These are phyloP conservation scores for Oikopleura albicans DNA, from an alignment of 23 tunicate genomes.

Conservation along the genomic window DNA sequence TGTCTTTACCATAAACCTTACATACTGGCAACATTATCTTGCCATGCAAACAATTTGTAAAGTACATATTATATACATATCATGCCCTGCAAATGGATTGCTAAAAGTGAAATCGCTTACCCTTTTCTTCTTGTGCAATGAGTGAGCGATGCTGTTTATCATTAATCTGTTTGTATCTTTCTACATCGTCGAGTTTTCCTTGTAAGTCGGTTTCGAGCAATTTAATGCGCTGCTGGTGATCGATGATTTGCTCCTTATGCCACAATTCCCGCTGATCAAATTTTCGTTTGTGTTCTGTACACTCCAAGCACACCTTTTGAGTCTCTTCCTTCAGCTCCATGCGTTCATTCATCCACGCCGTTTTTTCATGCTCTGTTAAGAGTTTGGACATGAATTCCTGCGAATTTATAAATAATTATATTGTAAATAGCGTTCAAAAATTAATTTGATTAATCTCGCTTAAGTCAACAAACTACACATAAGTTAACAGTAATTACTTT, in stretches of 20 bases:
- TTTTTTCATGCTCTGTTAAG: neutral
- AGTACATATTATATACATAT: too few relatives aligned
- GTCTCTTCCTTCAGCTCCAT: neutral
- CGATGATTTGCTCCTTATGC: neutral
- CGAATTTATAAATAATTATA: neutral
- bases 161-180: conserved; percentile 28
- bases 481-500: too few relatives aligned
- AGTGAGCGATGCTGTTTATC: conserved; percentile 17
- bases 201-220: neutral
- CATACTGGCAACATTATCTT: too few relatives aligned
- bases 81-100: too few relatives aligned
- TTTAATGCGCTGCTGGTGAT: neutral
- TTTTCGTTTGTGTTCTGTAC: neutral
- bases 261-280: neutral
- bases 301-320: neutral
- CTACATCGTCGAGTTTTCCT: conserved; percentile 1
- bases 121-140: conserved; percentile 20
- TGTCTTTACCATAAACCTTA: too few relatives aligned
- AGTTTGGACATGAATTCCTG: neutral
- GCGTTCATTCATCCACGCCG: neutral
- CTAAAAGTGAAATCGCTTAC: too few relatives aligned
- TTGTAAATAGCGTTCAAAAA: too few relatives aligned
- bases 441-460: too few relatives aligned
- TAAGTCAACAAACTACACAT: too few relatives aligned
- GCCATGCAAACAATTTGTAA: too few relatives aligned